Conservation (phyloP, 2,797 vertebrate species). For the Tadarida brasiliensis region DNA sequence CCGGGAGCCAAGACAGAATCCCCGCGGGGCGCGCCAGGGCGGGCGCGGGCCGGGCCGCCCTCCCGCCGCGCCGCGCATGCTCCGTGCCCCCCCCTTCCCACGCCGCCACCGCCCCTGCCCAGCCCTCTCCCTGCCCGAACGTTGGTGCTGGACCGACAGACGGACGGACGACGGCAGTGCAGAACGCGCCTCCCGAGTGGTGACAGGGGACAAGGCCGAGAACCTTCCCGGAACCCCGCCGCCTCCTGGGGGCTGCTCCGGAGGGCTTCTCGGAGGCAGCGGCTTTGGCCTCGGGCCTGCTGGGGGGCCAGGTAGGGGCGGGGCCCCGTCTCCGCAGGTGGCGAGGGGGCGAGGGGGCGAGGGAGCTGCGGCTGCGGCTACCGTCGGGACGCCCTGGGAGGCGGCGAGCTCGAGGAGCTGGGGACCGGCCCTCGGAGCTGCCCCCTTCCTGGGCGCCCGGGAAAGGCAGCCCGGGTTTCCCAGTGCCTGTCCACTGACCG, state of each 20-base stretch:
- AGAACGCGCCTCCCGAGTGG: background rate
- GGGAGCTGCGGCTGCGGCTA: background rate
- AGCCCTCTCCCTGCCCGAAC: background rate
- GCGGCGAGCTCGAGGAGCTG: background rate
- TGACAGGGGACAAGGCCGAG: background rate
- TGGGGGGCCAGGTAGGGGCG: background rate
- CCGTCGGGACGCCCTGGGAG: background rate
- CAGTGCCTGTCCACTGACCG: background rate
- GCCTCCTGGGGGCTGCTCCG: background rate
- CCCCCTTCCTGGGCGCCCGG: background rate
- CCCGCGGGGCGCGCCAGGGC: background rate
- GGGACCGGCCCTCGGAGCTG: background rate
- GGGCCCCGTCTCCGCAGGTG: constrained; percentile 14
- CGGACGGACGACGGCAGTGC: background rate
- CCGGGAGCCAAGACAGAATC: background rate
- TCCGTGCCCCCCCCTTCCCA: constrained; percentile 48
- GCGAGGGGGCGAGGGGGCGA: background rate
- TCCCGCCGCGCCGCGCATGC: constrained; percentile 60
- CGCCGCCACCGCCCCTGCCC: background rate
- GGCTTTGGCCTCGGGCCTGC: background rate
- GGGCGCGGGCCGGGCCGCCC: background rate
- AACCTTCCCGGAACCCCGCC: background rate
- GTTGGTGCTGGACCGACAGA: background rate
- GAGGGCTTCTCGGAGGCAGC: constrained; percentile 73
- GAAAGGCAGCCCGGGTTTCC: background rate